Evolutionary conservation across 2,888 invertebrate species (phyloP).

Genomic region (Drosophila pseudotakahashii): DNA sequence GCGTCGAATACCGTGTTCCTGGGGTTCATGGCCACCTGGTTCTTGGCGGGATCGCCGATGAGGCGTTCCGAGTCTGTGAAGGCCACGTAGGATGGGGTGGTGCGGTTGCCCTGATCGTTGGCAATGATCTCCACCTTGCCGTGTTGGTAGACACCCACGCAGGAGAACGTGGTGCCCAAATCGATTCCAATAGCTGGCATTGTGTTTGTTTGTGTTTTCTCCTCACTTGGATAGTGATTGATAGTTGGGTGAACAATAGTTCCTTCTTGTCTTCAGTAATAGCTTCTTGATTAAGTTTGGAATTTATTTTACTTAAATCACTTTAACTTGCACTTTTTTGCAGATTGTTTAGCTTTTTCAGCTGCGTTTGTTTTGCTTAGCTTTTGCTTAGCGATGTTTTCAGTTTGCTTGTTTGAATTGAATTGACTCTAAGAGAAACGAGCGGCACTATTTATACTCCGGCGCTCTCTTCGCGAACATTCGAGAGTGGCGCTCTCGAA

Average conservation of each 20-base stretch:
- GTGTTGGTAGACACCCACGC: conserved; percentile 92
- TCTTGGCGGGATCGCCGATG: conserved; percentile 90
- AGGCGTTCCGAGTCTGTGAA: conserved; percentile 92
- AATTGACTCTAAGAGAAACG: conserved; percentile 50
- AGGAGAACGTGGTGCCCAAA: conserved; percentile 87
- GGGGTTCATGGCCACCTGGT: conserved; percentile 94
- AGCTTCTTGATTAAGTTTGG: too few relatives aligned
- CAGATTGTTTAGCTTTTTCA: conserved; percentile 1
- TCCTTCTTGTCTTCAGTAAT: not conserved
- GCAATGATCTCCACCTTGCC: conserved; percentile 88
- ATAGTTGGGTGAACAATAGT: too few relatives aligned
- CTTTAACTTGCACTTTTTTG: not conserved
- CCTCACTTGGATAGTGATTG: not conserved
- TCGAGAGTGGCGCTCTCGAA: conserved; percentile 55
- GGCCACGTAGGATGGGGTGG: conserved; percentile 86
- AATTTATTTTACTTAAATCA: not conserved
- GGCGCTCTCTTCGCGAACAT: conserved; percentile 51
- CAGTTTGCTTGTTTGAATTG: conserved; percentile 62
- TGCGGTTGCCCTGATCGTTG: conserved; percentile 90
- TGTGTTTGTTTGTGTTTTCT: conserved; percentile 36
- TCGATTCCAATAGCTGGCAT: conserved; percentile 87
- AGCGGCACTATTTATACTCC: conserved; percentile 61
- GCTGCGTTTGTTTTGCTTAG: conserved; percentile 11
- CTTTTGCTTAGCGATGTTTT: conserved; percentile 43
- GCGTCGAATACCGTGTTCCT: conserved; percentile 97